Evolutionary conservation across 2,113 vertebrate species (phyloP).

Genomic region (Gasterosteus aculeatus): DNA sequence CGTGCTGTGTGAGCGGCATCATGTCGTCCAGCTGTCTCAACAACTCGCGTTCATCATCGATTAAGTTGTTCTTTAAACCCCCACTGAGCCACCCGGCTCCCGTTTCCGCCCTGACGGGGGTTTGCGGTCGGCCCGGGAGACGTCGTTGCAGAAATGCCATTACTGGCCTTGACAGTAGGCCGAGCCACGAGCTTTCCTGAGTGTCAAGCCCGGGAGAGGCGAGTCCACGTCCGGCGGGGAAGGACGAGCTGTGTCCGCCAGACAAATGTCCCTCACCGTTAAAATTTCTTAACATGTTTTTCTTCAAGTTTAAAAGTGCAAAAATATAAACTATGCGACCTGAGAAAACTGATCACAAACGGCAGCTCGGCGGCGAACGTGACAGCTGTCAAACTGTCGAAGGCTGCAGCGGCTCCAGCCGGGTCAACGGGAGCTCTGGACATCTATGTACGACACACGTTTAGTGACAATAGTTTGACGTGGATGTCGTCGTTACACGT

Average conservation of each 20-base stretch:
- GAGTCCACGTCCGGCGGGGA: conserved; percentile 13
- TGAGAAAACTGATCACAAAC: background rate
- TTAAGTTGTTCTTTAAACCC: conserved; percentile 25
- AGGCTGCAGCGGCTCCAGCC: no score
- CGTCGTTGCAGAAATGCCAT: conserved; percentile 70
- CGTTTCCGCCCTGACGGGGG: background rate
- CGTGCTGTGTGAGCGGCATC: conserved; percentile 33
- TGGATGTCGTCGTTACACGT: conserved; percentile 10
- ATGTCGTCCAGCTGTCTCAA: conserved; percentile 57
- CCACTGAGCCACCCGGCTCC: conserved; percentile 5
- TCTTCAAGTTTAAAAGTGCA: conserved; percentile 10
- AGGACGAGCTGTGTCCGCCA: conserved; percentile 34
- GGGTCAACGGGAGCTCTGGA: background rate
- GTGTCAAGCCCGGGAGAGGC: conserved; percentile 23
- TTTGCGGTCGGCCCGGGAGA: conserved; percentile 49
- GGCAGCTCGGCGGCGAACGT: background rate
- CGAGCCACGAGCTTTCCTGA: conserved; percentile 78
- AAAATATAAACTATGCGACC: background rate
- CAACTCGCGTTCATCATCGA: conserved; percentile 41
- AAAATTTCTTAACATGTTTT: conserved; percentile 67
- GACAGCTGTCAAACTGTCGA: conserved; percentile 33
- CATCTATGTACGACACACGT: background rate
- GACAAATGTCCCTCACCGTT: conserved; percentile 49
- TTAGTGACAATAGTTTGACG: background rate
- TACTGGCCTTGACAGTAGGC: conserved; percentile 76